Percentiles rank a stretch among this genome's conserved stretches.
Evolutionary conservation across 2,113 vertebrate species (phyloP).

Genomic region (Colinus virginianus): DNA sequence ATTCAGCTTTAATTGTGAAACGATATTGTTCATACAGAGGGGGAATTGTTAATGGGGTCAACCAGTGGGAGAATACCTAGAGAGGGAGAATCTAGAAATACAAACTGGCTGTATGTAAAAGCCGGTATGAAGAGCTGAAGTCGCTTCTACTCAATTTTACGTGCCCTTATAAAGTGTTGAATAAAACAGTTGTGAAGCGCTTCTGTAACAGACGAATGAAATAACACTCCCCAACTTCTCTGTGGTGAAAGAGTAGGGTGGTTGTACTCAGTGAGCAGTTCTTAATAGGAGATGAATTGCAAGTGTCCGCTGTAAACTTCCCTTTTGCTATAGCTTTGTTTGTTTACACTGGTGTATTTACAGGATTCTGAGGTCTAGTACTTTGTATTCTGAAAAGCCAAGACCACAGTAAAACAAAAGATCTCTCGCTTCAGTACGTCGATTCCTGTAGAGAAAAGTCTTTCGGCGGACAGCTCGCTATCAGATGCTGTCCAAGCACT

Average conservation of each 20-base stretch:
- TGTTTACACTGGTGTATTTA: not conserved
- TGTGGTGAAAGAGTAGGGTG: conserved; percentile 7
- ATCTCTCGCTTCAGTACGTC: not conserved
- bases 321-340: conserved; percentile 1
- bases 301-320: conserved; percentile 15
- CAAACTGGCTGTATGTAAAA: conserved; percentile 35
- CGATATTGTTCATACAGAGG: conserved; percentile 9
- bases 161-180: not conserved
- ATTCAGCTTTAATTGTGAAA: conserved; percentile 39
- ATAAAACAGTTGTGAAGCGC: not conserved
- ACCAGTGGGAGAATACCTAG: conserved; percentile 4
- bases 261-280: not conserved
- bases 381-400: conserved; percentile 21
- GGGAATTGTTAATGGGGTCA: conserved; percentile 25
- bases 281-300: not conserved
- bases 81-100: conserved; percentile 16
- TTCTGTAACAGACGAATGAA: not conserved
- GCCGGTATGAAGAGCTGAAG: conserved; percentile 12
- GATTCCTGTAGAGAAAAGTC: not conserved
- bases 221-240: not conserved
- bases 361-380: not conserved
- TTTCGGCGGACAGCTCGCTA: not conserved
- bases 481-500: conserved; percentile 34
- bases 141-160: conserved; percentile 32
- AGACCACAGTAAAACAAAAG: not conserved